Evolutionary conservation across 2,888 invertebrate genomes (phyloP).

Genomic region (Stramonita haemastoma): DNA sequence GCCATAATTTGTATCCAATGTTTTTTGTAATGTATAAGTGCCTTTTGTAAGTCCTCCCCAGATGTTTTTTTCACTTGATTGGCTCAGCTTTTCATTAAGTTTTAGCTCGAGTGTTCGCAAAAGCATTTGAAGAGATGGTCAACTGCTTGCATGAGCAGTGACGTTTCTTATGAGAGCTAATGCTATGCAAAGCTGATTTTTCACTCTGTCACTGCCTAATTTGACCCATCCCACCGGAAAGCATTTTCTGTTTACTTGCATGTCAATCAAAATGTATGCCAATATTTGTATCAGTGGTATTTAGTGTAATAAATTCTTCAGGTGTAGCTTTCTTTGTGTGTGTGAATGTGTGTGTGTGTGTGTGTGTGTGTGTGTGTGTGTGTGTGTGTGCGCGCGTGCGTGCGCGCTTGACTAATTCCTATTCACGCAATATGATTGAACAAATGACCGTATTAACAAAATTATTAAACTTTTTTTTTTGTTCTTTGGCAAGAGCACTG

Average conservation of each 20-base stretch:
- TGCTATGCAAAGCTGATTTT: constrained; percentile 39
- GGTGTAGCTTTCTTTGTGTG: neutral
- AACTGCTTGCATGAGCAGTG: constrained; percentile 24
- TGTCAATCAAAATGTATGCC: constrained; percentile 26
- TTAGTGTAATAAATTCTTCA: constrained; percentile 30
- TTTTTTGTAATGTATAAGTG: constrained; percentile 26
- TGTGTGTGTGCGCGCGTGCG: neutral
- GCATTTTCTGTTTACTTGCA: constrained; percentile 28
- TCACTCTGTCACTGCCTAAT: neutral
- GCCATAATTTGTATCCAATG: neutral
- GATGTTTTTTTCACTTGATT: neutral
- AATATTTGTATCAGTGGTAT: constrained; percentile 31
- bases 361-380: neutral
- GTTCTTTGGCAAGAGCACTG: too few relatives aligned
- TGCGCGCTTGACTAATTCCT: neutral
- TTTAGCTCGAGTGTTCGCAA: neutral
- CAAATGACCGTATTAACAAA: too few relatives aligned
- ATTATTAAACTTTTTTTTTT: too few relatives aligned
- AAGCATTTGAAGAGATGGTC: neutral
- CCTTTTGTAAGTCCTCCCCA: constrained; percentile 26
- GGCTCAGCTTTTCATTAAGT: constrained; percentile 21
- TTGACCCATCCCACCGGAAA: constrained; percentile 10
- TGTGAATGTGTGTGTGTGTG: constrained; percentile 9
- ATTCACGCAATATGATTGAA: too few relatives aligned
- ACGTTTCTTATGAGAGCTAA: constrained; percentile 17